These are phyloP conservation scores for Falco berigora DNA, from an alignment of 2,797 vertebrate genomes.

Conservation along the genomic window DNA sequence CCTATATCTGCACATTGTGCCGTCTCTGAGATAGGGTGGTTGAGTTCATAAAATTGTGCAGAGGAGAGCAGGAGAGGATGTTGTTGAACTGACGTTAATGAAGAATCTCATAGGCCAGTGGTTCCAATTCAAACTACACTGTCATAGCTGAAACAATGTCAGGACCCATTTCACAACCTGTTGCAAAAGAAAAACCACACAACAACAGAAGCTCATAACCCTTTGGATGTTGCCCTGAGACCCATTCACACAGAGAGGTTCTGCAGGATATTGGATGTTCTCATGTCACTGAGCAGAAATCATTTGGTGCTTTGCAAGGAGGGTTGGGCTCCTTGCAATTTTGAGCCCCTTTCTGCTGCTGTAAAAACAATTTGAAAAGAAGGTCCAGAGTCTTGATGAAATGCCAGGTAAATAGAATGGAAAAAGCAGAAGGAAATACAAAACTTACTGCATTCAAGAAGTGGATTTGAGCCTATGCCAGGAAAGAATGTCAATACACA, in stretches of 20 bases:
- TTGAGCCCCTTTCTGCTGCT: not conserved
- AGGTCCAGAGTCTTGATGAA: not conserved
- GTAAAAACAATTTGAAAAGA: not conserved
- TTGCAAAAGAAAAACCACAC: constrained; percentile 17
- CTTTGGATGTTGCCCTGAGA: not conserved
- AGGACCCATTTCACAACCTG: constrained; percentile 32
- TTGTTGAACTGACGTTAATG: not conserved
- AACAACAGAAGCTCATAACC: constrained; percentile 27
- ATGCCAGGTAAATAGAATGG: not conserved
- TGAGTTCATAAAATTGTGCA: not conserved
- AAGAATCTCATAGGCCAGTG: constrained; percentile 19
- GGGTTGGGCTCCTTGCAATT: not conserved
- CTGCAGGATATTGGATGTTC: constrained; percentile 35
- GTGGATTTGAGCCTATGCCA: not conserved
- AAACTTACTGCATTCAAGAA: not conserved
- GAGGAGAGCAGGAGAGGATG: not conserved
- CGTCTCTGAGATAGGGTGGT: not conserved
- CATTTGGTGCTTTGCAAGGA: not conserved
- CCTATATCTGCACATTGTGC: not conserved
- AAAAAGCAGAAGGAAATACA: not conserved
- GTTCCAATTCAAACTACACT: constrained; percentile 4
- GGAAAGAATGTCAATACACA: not conserved
- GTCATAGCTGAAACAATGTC: constrained; percentile 42
- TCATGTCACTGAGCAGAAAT: constrained; percentile 14
- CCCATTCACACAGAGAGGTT: not conserved